Conservation (phyloP, 2,888 invertebrate species). For the Alloscopus bannaensis region DNA sequence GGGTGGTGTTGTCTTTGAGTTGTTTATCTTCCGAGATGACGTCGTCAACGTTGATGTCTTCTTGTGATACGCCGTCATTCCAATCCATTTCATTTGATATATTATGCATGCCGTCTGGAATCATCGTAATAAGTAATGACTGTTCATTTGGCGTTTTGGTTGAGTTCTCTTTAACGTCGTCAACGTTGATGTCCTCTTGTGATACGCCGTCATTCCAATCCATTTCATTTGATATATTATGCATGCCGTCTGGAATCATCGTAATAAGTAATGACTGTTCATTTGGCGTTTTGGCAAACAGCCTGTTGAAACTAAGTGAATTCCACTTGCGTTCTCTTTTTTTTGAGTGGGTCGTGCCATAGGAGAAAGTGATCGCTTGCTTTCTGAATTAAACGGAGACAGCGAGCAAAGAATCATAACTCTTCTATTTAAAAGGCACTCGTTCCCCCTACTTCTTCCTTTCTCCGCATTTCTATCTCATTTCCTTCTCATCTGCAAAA, state of each 20-base stretch:
- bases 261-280: neutral
- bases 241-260: neutral
- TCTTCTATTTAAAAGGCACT: too few relatives aligned
- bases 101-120: constrained; percentile 1
- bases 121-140: constrained; percentile 8
- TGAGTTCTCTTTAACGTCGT: neutral
- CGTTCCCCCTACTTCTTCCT: too few relatives aligned
- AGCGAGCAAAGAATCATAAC: too few relatives aligned
- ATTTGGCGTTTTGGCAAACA: too few relatives aligned
- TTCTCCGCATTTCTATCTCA: too few relatives aligned
- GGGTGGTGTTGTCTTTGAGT: too few relatives aligned
- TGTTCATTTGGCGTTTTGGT: neutral
- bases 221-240: neutral
- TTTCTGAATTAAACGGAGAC: too few relatives aligned
- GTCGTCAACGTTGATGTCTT: neutral
- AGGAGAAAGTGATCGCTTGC: too few relatives aligned
- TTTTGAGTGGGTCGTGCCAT: too few relatives aligned
- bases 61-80: neutral
- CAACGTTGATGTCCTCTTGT: neutral
- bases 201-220: neutral
- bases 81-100: neutral
- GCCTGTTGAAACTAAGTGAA: too few relatives aligned
- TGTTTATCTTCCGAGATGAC: neutral
- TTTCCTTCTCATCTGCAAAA: too few relatives aligned
- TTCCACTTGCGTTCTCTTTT: too few relatives aligned